A percentile compares a stretch with the other conserved stretches of the same genome.
These are phyloP conservation scores for Porites cylindrica DNA, from an alignment of 92 coral and sea anemone species.

Conservation along the genomic window DNA sequence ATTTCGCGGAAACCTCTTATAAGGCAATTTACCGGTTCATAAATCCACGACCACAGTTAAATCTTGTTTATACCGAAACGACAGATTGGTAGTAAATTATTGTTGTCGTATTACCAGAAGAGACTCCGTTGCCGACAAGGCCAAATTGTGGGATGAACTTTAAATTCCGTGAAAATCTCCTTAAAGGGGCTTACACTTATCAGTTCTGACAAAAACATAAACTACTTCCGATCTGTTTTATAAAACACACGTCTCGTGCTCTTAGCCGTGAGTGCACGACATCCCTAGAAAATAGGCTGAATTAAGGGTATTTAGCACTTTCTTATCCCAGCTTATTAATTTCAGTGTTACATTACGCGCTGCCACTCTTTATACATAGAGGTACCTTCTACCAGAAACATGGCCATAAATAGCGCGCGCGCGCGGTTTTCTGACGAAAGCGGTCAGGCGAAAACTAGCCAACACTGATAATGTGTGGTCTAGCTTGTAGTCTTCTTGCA, in stretches of 20 bases:
- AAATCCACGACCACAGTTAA: background rate
- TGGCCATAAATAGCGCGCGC: background rate
- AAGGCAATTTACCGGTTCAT: background rate
- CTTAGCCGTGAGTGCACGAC: background rate
- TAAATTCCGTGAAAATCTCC: background rate
- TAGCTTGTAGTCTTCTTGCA: background rate
- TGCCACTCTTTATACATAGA: background rate
- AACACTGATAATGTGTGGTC: background rate
- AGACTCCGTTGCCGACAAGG: background rate
- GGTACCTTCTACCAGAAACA: background rate
- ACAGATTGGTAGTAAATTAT: slow-evolving; percentile 6
- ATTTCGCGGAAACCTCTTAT: background rate
- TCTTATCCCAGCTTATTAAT: too few relatives aligned
- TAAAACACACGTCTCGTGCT: background rate
- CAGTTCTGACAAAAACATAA: background rate
- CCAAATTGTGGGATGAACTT: background rate
- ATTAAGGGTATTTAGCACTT: background rate
- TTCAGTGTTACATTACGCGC: background rate
- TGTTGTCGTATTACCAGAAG: background rate
- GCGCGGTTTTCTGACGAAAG: background rate
- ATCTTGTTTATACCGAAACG: slow-evolving; percentile 3
- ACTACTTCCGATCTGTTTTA: background rate
- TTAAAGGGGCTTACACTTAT: background rate
- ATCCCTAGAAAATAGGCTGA: background rate
- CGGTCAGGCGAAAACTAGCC: background rate